These are phyloP conservation scores for Parnassius apollo DNA, from an alignment of 2,888 invertebrate species.

Conservation along the genomic window DNA sequence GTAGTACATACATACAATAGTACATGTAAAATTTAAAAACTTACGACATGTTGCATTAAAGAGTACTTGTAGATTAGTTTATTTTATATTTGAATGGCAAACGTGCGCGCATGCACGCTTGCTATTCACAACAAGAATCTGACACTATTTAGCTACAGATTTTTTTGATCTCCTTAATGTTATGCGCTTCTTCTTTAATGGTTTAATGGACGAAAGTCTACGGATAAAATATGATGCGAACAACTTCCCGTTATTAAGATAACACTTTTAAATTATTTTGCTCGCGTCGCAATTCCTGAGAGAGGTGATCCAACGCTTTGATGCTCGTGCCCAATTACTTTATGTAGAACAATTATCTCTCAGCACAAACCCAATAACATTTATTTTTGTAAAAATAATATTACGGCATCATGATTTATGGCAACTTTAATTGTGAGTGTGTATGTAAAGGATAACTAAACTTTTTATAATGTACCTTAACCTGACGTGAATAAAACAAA, in stretches of 20 bases:
- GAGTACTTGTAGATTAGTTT: slow-evolving; percentile 83
- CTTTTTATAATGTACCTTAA: too few species aligned
- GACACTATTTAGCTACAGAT: slow-evolving; percentile 2
- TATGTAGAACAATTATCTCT: slow-evolving; percentile 57
- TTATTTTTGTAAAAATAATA: slow-evolving; percentile 39
- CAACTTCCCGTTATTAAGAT: slow-evolving; percentile 38
- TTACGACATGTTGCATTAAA: slow-evolving; percentile 81
- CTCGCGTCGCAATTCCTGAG: slow-evolving; percentile 54
- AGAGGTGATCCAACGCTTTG: slow-evolving; percentile 48
- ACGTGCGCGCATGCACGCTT: slow-evolving; percentile 78
- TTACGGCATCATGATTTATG: not conserved
- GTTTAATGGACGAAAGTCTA: slow-evolving; percentile 26
- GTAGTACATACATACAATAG: too few species aligned
- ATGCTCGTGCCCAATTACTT: slow-evolving; percentile 50
- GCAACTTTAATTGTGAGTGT: too few species aligned
- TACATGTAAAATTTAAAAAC: slow-evolving; percentile 34
- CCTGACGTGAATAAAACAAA: too few species aligned
- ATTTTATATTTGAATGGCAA: slow-evolving; percentile 85
- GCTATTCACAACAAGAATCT: not conserved
- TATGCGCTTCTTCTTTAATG: slow-evolving; percentile 6
- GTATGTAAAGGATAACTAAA: too few species aligned
- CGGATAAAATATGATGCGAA: slow-evolving; percentile 34
- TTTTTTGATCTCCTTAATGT: slow-evolving; percentile 13
- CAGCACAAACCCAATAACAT: slow-evolving; percentile 52
- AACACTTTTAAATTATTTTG: slow-evolving; percentile 58